Conservation (phyloP, 2,797 vertebrate genomes). For the Sebastes hubbsi region DNA sequence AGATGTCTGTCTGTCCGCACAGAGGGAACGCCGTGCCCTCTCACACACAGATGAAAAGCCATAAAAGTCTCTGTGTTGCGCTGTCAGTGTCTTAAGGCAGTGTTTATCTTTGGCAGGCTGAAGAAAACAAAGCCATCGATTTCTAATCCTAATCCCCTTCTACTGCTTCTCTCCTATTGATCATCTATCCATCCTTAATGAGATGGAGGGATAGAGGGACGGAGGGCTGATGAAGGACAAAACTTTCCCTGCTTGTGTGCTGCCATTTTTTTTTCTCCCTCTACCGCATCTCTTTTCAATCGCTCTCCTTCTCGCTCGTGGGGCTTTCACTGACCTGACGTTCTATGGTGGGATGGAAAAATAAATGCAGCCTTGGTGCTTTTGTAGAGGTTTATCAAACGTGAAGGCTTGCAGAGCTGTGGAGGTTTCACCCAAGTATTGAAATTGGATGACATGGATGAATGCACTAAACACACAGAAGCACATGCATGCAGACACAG, state of each 20-base stretch:
- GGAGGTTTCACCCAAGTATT: constrained; percentile 36
- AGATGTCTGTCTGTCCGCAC: constrained; percentile 57
- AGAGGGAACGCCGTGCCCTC: constrained; percentile 44
- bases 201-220: constrained; percentile 62
- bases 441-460: constrained; percentile 52
- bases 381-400: constrained; percentile 47
- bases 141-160: constrained; percentile 81
- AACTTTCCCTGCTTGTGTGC: constrained; percentile 49
- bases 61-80: constrained; percentile 33
- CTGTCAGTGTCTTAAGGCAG: constrained; percentile 78
- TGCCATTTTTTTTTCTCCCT: background rate
- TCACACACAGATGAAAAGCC: constrained; percentile 48
- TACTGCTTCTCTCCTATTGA: constrained; percentile 75
- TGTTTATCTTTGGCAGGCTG: constrained; percentile 73
- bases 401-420: constrained; percentile 17
- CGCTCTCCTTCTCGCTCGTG: constrained; percentile 22
- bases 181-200: constrained; percentile 77
- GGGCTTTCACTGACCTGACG: constrained; percentile 14
- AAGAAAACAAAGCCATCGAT: constrained; percentile 82
- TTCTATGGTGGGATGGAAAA: constrained; percentile 28
- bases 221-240: constrained; percentile 77
- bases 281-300: constrained; percentile 33
- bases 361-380: constrained; percentile 30
- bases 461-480: constrained; percentile 29
- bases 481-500: constrained; percentile 24